Conservation (phyloP, 2,888 invertebrate species). For the Dromius quadrimaculatus region DNA sequence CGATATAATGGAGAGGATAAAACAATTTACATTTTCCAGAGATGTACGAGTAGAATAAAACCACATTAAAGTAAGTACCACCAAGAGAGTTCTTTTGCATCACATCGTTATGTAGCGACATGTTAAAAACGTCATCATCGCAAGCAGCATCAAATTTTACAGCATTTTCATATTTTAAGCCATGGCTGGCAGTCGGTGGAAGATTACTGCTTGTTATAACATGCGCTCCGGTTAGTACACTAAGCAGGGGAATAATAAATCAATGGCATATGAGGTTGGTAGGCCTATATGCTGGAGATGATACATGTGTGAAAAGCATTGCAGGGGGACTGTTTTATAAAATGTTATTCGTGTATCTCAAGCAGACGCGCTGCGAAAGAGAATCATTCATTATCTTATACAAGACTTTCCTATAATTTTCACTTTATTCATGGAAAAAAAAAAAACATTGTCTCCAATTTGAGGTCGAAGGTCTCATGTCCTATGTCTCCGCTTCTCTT, state of each 20-base stretch:
- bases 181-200: constrained; percentile 6
- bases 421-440: no score
- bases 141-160: constrained; percentile 42
- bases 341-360: constrained; percentile 9
- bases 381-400: no score
- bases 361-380: no score
- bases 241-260: constrained; percentile 51
- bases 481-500: no score
- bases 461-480: no score
- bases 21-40: no score
- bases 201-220: constrained; percentile 26
- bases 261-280: constrained; percentile 40
- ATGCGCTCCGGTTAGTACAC: constrained; percentile 38
- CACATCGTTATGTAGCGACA: neutral
- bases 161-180: constrained; percentile 48
- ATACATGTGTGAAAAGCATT: constrained; percentile 53
- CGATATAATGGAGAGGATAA: constrained; percentile 16
- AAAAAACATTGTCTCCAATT: no score
- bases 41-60: constrained; percentile 26
- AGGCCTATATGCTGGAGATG: constrained; percentile 49
- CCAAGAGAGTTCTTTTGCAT: constrained; percentile 1
- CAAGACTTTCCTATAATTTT: no score
- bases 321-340: constrained; percentile 3
- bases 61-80: constrained; percentile 44
- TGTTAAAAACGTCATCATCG: constrained; percentile 42